phyloP scores from a whole-genome alignment of 2,888 invertebrate genomes.

The Bhutanitis thaidina region DNA sequence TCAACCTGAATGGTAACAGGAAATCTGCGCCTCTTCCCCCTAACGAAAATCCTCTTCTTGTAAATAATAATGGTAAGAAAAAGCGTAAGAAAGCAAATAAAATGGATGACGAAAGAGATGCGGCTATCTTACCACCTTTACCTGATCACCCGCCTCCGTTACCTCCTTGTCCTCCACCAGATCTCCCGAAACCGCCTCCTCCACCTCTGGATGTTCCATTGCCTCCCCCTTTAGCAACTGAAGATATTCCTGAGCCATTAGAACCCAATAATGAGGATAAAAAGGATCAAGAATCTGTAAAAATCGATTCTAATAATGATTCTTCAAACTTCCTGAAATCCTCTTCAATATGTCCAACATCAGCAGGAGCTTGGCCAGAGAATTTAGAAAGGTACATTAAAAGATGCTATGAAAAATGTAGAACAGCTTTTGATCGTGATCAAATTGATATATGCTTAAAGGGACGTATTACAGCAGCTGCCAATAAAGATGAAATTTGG shows the following conservation, averaged over 20 bases:
- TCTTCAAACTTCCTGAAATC: slow-evolving; percentile 55
- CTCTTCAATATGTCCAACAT: slow-evolving; percentile 50
- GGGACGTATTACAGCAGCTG: slow-evolving; percentile 94
- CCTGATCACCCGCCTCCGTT: slow-evolving; percentile 78
- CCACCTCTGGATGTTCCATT: slow-evolving; percentile 58
- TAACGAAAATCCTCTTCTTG: slow-evolving; percentile 64
- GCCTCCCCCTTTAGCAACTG: slow-evolving; percentile 68
- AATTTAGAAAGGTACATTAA: slow-evolving; percentile 92
- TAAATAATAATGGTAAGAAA: slow-evolving; percentile 82
- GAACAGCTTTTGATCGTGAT: slow-evolving; percentile 93
- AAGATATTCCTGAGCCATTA: slow-evolving; percentile 61
- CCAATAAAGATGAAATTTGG: slow-evolving; percentile 92
- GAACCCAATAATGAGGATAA: slow-evolving; percentile 35
- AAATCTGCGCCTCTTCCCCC: slow-evolving; percentile 60
- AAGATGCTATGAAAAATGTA: slow-evolving; percentile 94
- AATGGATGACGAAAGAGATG: slow-evolving; percentile 65
- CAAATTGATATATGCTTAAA: slow-evolving; percentile 96
- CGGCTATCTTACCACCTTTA: slow-evolving; percentile 66
- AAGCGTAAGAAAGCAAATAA: slow-evolving; percentile 86
- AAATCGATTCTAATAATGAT: slow-evolving; percentile 46
- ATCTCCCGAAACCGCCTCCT: slow-evolving; percentile 51
- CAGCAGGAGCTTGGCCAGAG: slow-evolving; percentile 86
- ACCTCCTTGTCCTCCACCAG: slow-evolving; percentile 74
- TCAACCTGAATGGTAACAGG: slow-evolving; percentile 64
- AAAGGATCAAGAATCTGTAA: slow-evolving; percentile 36